Base-by-base conservation (phyloP, 2,113 vertebrate genomes). In the Ctenomys sociabilis region DNA sequence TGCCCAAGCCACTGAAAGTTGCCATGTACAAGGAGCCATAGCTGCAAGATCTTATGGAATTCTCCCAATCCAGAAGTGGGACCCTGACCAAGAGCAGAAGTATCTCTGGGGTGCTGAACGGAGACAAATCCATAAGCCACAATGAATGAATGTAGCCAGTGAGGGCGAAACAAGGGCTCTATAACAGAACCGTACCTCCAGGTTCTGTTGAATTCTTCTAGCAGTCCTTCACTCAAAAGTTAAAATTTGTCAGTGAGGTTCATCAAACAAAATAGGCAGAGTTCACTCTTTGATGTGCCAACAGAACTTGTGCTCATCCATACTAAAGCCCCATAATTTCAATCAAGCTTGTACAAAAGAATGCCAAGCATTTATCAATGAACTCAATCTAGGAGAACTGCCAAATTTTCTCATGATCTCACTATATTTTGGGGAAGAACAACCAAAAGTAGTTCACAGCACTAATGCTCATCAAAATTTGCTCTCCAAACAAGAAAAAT, bases 1-100 rank as follows among this genome's bases (percentile, higher is more conserved):
- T 99, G 97, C 99, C 99, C 98, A 99, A 99, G 98, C 99, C 99
- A 97, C 98, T 99, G 92, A 99, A 99, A 99, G 99, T 99, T 99
- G 99, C 99, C 97, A 99, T 99, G 99, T 99, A 99, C 98, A 99
- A 99, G 98, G 99, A 99, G 98, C 99, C 99, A 43, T 99, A 99
- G 70, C 99, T 99, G 94, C 99, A 99, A 16, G 99, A 99, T 96
- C 99, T 99, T 98, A 99, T 99, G 90, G 99, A 99, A 98, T 99
- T 99, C 98, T 99, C 99, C 93, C 99, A 99, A 95, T 99, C 99
- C 32, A 99, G 99, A 97, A 99, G 99, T n/a, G 99, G 99, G 96
- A 99, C 99, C 54, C 99, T 99, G 88, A 99, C 99, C 97, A 99
- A 99, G 98, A 99, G 99, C 98, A 99, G 99, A 98, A 99, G 99